These are phyloP conservation scores for Epicampocera succincta DNA, from an alignment of 2,888 invertebrate genomes.

Conservation along the genomic window DNA sequence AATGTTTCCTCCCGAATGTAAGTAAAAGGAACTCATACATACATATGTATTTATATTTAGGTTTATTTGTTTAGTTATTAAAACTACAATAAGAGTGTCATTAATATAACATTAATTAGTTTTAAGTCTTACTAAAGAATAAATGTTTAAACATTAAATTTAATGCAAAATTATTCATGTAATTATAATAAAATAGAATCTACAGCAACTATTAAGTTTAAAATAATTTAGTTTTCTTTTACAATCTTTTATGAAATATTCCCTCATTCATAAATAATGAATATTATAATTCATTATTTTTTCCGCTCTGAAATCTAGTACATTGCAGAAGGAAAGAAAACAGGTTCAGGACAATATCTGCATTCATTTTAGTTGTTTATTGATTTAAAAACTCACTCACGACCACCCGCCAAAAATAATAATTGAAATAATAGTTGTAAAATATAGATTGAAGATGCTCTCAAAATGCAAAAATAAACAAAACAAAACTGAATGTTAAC, in stretches of 20 bases:
- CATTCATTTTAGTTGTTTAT: constrained; percentile 63
- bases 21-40: not conserved
- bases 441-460: constrained; percentile 66
- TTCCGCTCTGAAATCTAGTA: constrained; percentile 18
- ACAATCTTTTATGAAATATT: constrained; percentile 10
- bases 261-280: not conserved
- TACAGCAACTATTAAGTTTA: constrained; percentile 74
- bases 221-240: constrained; percentile 42
- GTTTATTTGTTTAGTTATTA: constrained; percentile 47
- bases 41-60: not conserved
- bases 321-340: constrained; percentile 36
- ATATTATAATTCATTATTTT: constrained; percentile 19
- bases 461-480: constrained; percentile 63
- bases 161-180: constrained; percentile 38
- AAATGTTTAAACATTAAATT: constrained; percentile 50
- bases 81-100: constrained; percentile 7
- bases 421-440: constrained; percentile 58
- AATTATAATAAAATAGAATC: constrained; percentile 65
- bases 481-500: constrained; percentile 56
- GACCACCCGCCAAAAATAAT: constrained; percentile 32
- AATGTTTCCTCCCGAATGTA: constrained; percentile 16
- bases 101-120: constrained; percentile 63
- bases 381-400: constrained; percentile 43
- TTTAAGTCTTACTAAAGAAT: constrained; percentile 46
- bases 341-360: constrained; percentile 35